Base-by-base conservation (phyloP, 2,113 vertebrate genomes). In the Dendrocopos noguchii region DNA sequence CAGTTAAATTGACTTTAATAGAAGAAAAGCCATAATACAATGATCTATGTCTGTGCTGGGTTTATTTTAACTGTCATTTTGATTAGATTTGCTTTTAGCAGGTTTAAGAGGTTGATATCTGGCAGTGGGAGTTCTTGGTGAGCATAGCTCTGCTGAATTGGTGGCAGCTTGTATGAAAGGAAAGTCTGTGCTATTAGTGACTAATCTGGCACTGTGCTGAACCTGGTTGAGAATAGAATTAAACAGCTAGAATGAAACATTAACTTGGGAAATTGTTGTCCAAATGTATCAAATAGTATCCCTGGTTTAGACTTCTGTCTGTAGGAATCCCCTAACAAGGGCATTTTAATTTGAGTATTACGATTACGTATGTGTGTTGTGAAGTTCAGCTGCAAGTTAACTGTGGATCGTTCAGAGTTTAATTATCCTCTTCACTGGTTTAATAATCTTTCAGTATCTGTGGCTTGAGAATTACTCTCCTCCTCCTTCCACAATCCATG, bases 361-460 rank as follows among this genome's bases (percentile, higher is more conserved):
- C 65, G 39, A 86, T 95, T 84, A 50, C 24, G 33, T 39, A 59
- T 42, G 63, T 82, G 29, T 21, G 15, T 53, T 77, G 46, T 46
- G 46, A 77, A 79, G 77, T 75, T 91, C 55, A 66, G 3, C 70
- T 83, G n/a, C 80, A 75, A 80, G 92, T 91, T 75, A 90, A 39
- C 27, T 84, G 50, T 36, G 18, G 75, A 83, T 92, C 34, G 12
- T 55, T 92, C 50, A 21, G 44, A 80, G 68, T 86, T 90, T 92
- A 93, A 90, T 96, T 94, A 91, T 55, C 47, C 67, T 74, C n/a
- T 53, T 90, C 72, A 63, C 68, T 94, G 81, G 57, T 61, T 83
- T 87, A 47, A 46, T 92, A 55, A 94, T 92, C 76, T 78, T 84
- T 31, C 72, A 31, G 0, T 29, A 42, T 76, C 46, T 57, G n/a